Conservation (phyloP, 2,113 vertebrate genomes). For the Cephalophus harveyi region DNA sequence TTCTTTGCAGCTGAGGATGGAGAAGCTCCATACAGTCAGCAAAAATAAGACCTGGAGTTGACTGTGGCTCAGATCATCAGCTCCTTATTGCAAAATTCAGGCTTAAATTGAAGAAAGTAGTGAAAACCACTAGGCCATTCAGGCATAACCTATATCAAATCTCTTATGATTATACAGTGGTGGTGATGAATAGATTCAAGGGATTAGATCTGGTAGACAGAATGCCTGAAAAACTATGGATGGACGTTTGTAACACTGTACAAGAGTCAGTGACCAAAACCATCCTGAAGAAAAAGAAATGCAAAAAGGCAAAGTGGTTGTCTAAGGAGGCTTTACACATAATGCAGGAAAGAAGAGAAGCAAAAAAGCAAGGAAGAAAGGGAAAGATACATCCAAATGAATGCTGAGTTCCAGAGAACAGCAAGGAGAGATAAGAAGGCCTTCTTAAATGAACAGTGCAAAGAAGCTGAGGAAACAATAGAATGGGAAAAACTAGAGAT, state of each 20-base stretch:
- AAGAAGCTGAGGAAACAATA: background rate
- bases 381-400: background rate
- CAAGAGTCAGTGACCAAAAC: background rate
- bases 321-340: background rate
- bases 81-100: background rate
- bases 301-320: background rate
- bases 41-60: background rate
- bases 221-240: background rate
- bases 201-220: background rate
- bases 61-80: background rate
- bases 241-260: background rate
- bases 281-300: background rate
- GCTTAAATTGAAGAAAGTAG: background rate
- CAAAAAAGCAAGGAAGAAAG: background rate
- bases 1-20: background rate
- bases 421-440: background rate
- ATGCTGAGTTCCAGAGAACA: background rate
- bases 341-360: background rate
- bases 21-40: background rate
- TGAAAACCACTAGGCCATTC: background rate
- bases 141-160: background rate
- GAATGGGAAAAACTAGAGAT: background rate
- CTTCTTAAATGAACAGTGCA: background rate
- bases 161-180: background rate
- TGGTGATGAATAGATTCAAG: background rate